Conservation (phyloP, 2,888 invertebrate species). For the Brenthis hecate region DNA sequence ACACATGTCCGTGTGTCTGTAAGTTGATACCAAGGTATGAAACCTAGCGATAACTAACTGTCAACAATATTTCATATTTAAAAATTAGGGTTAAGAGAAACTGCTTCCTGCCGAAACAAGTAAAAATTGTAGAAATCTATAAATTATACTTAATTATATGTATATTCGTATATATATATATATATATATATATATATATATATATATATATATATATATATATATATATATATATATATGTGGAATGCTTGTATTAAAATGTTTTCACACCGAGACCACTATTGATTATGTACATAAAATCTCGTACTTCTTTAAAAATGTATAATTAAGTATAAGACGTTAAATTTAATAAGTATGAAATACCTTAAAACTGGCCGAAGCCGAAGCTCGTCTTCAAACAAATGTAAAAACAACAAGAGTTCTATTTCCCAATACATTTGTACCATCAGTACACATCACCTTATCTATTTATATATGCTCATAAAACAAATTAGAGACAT, state of each 20-base stretch:
- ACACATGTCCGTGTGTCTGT: slow-evolving; percentile 17
- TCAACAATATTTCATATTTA: slow-evolving; percentile 18
- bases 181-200: not conserved
- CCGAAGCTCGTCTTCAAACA: too few relatives aligned
- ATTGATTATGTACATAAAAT: too few relatives aligned
- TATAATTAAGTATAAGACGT: too few relatives aligned
- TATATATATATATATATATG: not conserved
- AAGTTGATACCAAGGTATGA: slow-evolving; percentile 12
- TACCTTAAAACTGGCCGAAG: too few relatives aligned
- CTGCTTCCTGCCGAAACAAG: not conserved
- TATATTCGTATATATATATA: not conserved
- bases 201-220: not conserved
- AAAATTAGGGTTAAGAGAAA: slow-evolving; percentile 4
- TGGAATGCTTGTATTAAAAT: not conserved
- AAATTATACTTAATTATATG: not conserved
- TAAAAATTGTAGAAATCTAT: not conserved
- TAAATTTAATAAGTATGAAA: too few relatives aligned
- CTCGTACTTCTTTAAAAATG: too few relatives aligned
- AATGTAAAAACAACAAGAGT: too few relatives aligned
- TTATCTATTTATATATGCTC: slow-evolving; percentile 12
- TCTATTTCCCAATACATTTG: slow-evolving; percentile 2
- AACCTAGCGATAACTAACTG: slow-evolving; percentile 10
- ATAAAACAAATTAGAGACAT: slow-evolving; percentile 12
- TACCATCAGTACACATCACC: not conserved
- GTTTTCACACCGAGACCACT: too few relatives aligned